These are phyloP conservation scores for Tursiops truncatus DNA, from an alignment of 2,113 vertebrate genomes.

Conservation along the genomic window DNA sequence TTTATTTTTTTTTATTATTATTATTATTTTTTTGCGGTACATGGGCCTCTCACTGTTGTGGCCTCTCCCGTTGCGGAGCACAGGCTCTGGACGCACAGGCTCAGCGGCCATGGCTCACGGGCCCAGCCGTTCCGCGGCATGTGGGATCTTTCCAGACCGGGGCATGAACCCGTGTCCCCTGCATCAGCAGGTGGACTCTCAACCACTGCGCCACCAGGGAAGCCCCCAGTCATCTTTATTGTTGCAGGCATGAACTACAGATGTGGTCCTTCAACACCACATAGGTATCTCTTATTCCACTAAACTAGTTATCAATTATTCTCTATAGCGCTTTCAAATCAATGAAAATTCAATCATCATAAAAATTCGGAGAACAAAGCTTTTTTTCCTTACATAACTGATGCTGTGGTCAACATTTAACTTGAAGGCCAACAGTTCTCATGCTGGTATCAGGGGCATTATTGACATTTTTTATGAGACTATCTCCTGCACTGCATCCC, in stretches of 20 bases:
- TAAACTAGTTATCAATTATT: constrained; percentile 21
- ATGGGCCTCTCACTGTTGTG: no score
- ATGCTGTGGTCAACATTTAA: not conserved
- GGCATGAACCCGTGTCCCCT: no score
- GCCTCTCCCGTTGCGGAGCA: no score
- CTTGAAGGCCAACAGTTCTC: not conserved
- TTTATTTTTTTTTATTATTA: not conserved
- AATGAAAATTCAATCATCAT: not conserved
- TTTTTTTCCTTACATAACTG: not conserved
- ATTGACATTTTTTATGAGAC: not conserved
- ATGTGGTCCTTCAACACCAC: not conserved
- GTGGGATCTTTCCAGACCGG: no score
- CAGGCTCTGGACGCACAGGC: no score
- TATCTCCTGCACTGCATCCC: not conserved
- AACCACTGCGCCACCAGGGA: no score
- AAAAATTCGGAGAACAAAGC: constrained; percentile 29
- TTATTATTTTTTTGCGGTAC: no score
- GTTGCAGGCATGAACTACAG: not conserved
- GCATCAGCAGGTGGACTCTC: no score
- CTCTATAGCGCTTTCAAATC: not conserved
- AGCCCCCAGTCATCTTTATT: not conserved
- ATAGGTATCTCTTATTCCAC: not conserved
- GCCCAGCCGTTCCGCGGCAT: no score
- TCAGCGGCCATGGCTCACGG: no score
- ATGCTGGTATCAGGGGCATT: not conserved